Evolutionary conservation across 2,888 invertebrate genomes (phyloP).

Genomic region (Eutolmus rufibarbis): DNA sequence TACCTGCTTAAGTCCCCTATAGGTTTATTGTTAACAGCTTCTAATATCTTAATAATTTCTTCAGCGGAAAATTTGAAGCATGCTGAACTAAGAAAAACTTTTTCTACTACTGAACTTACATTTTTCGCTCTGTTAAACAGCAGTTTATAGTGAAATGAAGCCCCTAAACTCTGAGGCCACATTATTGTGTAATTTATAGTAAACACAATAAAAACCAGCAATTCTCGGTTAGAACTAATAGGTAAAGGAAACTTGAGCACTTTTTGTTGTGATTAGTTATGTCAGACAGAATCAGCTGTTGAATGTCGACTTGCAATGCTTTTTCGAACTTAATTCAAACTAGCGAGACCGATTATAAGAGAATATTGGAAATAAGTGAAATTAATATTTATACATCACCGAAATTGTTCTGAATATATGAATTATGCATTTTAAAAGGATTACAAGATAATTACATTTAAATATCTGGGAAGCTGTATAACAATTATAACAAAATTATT

Average conservation of each 20-base stretch:
- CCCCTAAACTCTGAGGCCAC: not conserved
- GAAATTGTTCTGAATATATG: not conserved
- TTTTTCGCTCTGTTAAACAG: not conserved
- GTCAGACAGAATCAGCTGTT: not conserved
- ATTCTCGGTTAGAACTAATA: not conserved
- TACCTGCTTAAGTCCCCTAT: slow-evolving; percentile 9
- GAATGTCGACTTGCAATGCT: not conserved
- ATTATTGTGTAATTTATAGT: not conserved
- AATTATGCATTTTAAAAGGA: not conserved
- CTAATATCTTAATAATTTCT: not conserved
- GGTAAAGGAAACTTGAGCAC: not conserved
- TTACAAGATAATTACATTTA: no score
- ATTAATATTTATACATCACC: not conserved
- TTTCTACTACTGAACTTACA: not conserved
- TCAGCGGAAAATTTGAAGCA: not conserved
- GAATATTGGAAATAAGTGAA: not conserved
- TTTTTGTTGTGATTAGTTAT: not conserved
- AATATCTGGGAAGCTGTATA: not conserved
- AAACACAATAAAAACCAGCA: not conserved
- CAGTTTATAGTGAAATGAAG: not conserved
- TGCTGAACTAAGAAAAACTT: not conserved
- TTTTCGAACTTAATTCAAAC: not conserved
- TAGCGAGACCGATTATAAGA: not conserved
- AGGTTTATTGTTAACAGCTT: slow-evolving; percentile 17
- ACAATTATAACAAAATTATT: not conserved